phyloP scores from a whole-genome alignment of 2,797 vertebrate species.

The Gallinago solitaria region DNA sequence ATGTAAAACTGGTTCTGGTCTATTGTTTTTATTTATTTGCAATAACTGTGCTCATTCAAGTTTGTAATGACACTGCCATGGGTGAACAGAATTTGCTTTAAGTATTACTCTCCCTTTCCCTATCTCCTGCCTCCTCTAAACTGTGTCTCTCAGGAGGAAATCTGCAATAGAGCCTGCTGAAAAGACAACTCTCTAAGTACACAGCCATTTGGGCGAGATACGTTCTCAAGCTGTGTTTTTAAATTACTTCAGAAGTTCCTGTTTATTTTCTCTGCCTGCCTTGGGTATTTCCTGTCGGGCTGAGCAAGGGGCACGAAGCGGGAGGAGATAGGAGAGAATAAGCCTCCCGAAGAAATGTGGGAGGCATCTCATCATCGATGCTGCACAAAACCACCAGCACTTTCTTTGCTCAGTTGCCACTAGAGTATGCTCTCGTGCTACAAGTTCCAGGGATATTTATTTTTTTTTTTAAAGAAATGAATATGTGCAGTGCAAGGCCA shows the following conservation, averaged over 20 bases:
- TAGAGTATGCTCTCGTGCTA: conserved; percentile 78
- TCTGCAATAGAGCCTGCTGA: conserved; percentile 64
- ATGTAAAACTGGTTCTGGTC: conserved; percentile 83
- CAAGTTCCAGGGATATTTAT: conserved; percentile 14
- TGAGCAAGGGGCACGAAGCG: not conserved
- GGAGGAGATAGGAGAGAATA: conserved; percentile 15
- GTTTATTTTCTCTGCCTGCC: conserved; percentile 67
- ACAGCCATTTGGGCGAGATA: conserved; percentile 43
- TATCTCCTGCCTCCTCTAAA: conserved; percentile 74
- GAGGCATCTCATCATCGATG: not conserved
- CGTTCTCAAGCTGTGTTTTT: not conserved
- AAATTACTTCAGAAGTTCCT: conserved; percentile 69
- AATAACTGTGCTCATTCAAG: conserved; percentile 82
- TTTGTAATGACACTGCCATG: conserved; percentile 84
- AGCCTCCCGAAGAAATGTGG: conserved; percentile 9
- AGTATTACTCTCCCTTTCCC: conserved; percentile 74
- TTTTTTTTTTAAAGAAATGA: not conserved
- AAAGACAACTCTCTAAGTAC: conserved; percentile 65
- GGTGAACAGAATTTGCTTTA: conserved; percentile 83
- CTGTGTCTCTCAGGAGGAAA: conserved; percentile 75
- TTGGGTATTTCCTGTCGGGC: conserved; percentile 17
- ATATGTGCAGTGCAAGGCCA: not conserved
- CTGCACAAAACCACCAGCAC: not conserved
- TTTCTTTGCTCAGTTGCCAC: conserved; percentile 69
- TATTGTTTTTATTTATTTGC: conserved; percentile 86